Conservation (phyloP, 2,888 invertebrate species). For the Cybosia mesomella region DNA sequence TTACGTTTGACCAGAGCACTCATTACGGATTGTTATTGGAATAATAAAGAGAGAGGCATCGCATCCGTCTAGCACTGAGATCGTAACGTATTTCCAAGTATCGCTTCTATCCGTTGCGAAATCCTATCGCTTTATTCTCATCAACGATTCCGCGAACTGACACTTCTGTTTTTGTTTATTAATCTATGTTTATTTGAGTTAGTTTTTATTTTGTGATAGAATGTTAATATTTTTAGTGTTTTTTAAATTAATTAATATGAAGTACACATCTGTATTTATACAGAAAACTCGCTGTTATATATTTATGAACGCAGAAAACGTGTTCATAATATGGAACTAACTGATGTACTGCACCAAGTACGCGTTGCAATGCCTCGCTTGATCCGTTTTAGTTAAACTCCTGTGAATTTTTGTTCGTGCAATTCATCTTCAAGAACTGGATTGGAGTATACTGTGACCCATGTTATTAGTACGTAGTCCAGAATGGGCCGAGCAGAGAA, state of each 20-base stretch:
- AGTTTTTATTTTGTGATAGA: conserved; percentile 62
- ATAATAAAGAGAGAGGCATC: conserved; percentile 84
- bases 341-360: neutral
- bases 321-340: neutral
- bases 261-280: conserved; percentile 1
- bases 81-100: conserved; percentile 81
- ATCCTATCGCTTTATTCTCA: conserved; percentile 80
- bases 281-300: neutral
- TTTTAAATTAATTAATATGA: conserved; percentile 41
- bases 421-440: no score
- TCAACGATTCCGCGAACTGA: conserved; percentile 77
- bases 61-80: conserved; percentile 78
- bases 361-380: neutral
- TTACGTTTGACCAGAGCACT: conserved; percentile 86
- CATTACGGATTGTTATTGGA: conserved; percentile 87
- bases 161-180: conserved; percentile 83
- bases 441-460: no score
- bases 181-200: conserved; percentile 80
- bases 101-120: conserved; percentile 77
- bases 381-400: neutral
- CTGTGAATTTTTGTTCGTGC: neutral
- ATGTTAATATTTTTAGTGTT: conserved; percentile 58
- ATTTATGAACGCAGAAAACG: no score
- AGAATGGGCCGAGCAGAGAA: no score
- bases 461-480: no score